Conservation (phyloP, 23 tunicate genomes). For the Oikopleura albicans region DNA sequence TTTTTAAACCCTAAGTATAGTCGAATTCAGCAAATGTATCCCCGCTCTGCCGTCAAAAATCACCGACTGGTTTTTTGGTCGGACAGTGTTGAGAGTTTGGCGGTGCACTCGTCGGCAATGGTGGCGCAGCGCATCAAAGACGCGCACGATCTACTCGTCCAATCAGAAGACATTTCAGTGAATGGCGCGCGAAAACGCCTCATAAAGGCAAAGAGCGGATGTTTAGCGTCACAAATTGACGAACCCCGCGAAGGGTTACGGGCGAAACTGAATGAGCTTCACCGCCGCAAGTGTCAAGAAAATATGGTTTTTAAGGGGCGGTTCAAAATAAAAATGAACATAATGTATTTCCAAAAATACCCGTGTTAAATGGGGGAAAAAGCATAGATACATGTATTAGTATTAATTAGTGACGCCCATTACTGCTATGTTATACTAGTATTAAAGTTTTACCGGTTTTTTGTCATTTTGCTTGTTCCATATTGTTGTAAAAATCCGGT, state of each 20-base stretch:
- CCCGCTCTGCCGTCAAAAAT: not conserved
- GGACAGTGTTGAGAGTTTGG: not conserved
- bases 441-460: no score
- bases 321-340: no score
- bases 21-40: not conserved
- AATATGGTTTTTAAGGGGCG: not conserved
- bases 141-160: not conserved
- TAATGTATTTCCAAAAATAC: no score
- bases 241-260: constrained; percentile 4
- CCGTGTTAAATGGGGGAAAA: no score
- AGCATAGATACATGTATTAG: no score
- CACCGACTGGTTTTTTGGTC: not conserved
- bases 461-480: no score
- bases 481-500: no score
- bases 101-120: not conserved
- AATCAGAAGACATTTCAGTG: not conserved
- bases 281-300: not conserved
- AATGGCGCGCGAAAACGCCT: constrained; percentile 10
- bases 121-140: not conserved
- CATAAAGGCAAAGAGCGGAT: not conserved
- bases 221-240: not conserved
- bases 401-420: no score
- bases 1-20: no score
- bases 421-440: no score
- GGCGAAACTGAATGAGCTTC: not conserved